These are phyloP conservation scores for Drosophila phalerata DNA, from an alignment of 2,888 invertebrate species.

Conservation along the genomic window DNA sequence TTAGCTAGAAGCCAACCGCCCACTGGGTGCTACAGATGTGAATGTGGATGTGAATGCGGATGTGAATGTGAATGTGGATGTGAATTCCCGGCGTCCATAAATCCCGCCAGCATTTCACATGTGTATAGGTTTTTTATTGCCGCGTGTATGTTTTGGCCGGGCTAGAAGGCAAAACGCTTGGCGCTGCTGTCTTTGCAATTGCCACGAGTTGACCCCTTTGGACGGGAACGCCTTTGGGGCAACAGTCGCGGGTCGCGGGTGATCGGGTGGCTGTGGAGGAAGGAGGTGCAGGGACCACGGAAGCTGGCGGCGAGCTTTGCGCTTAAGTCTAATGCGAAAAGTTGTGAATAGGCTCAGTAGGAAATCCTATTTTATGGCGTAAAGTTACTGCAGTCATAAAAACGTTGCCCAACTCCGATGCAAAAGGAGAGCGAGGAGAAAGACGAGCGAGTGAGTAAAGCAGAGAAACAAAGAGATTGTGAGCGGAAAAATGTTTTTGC, in stretches of 20 bases:
- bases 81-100: constrained; percentile 69
- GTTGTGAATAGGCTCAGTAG: constrained; percentile 81
- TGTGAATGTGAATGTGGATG: constrained; percentile 37
- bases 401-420: constrained; percentile 58
- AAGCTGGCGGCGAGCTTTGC: constrained; percentile 74
- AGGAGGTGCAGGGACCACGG: constrained; percentile 9
- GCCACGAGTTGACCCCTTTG: constrained; percentile 56
- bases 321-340: constrained; percentile 82
- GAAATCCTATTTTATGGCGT: constrained; percentile 80
- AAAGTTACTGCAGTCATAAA: constrained; percentile 81
- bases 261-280: background rate
- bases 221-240: constrained; percentile 11
- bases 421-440: background rate
- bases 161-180: constrained; percentile 48
- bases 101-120: constrained; percentile 75
- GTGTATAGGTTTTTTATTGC: constrained; percentile 79
- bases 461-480: background rate
- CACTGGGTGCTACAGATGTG: constrained; percentile 20
- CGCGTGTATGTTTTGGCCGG: constrained; percentile 38
- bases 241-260: constrained; percentile 14
- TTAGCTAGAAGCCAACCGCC: constrained; percentile 32
- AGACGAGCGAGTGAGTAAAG: background rate
- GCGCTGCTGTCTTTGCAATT: constrained; percentile 63
- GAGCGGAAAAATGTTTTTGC: constrained; percentile 21
- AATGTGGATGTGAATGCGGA: constrained; percentile 7